phyloP scores from a whole-genome alignment of 2,113 vertebrate species.

The Lycocorax pyrrhopterus region DNA sequence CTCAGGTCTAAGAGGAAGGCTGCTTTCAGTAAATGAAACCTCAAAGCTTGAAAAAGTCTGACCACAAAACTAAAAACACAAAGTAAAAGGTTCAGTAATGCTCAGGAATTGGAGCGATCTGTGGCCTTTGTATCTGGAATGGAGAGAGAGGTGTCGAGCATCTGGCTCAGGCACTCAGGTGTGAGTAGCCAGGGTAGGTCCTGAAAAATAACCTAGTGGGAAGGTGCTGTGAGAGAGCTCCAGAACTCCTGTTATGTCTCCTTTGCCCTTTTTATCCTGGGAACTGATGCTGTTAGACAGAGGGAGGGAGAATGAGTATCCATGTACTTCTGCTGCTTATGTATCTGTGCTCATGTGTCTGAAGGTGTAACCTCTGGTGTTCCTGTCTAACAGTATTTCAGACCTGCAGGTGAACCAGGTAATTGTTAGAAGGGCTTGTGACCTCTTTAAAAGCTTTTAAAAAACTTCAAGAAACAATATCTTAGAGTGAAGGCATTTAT shows the following conservation, averaged over 20 bases:
- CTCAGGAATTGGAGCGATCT: background rate
- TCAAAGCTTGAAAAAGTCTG: background rate
- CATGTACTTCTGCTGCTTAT: background rate
- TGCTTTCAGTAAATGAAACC: background rate
- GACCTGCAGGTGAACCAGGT: background rate
- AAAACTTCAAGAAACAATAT: background rate
- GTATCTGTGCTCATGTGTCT: accelerated
- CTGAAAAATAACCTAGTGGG: background rate
- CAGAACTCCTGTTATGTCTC: background rate
- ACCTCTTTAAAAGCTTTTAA: background rate
- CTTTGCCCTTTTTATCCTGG: background rate
- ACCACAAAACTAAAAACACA: background rate
- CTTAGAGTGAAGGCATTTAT: background rate
- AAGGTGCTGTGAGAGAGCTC: background rate
- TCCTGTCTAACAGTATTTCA: background rate
- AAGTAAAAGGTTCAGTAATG: background rate
- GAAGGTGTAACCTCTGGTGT: background rate
- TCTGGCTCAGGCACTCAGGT: background rate
- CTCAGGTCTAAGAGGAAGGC: background rate
- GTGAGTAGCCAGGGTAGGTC: background rate
- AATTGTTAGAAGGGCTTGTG: background rate
- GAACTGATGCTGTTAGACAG: background rate
- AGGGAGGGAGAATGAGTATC: background rate
- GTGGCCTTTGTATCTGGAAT: background rate
- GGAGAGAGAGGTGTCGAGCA: background rate